Conservation (phyloP, 1,140 invertebrate genomes). For the Yoshiicerus persimilis region DNA sequence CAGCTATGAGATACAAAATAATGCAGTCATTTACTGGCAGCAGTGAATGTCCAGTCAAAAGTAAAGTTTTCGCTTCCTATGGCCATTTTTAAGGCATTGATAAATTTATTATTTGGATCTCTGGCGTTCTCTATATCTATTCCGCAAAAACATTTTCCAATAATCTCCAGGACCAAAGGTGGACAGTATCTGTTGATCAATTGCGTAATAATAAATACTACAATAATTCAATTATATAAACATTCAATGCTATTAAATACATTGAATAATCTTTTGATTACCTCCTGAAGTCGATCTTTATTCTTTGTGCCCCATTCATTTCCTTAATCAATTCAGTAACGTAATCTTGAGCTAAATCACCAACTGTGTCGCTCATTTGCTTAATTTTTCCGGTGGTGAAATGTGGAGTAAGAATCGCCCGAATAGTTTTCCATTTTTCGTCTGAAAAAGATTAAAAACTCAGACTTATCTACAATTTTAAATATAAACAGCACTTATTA, state of each 20-base stretch:
- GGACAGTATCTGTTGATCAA: neutral
- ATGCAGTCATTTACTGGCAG: neutral
- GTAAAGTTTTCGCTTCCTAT: neutral
- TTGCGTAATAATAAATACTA: neutral
- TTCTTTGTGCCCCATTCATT: neutral
- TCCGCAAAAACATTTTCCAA: slow-evolving; percentile 30
- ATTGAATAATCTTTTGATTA: too few species aligned
- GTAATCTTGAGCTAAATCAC: neutral
- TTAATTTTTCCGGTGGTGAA: slow-evolving; percentile 36
- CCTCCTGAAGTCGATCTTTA: slow-evolving; percentile 1
- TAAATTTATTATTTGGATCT: slow-evolving; percentile 40
- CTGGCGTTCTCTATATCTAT: slow-evolving; percentile 23
- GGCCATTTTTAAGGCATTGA: neutral
- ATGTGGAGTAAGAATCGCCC: slow-evolving; percentile 12
- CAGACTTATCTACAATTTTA: too few species aligned
- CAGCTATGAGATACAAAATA: neutral
- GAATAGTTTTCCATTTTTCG: slow-evolving; percentile 50
- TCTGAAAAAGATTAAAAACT: slow-evolving; percentile 51
- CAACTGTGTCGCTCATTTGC: neutral
- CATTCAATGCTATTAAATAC: too few species aligned
- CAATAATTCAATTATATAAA: too few species aligned
- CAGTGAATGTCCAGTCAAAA: neutral
- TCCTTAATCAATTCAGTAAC: neutral
- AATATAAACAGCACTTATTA: too few species aligned
- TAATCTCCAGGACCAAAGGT: slow-evolving; percentile 19